These are phyloP conservation scores for Podarcis cretensis DNA, from an alignment of 2,113 vertebrate genomes.

Conservation along the genomic window DNA sequence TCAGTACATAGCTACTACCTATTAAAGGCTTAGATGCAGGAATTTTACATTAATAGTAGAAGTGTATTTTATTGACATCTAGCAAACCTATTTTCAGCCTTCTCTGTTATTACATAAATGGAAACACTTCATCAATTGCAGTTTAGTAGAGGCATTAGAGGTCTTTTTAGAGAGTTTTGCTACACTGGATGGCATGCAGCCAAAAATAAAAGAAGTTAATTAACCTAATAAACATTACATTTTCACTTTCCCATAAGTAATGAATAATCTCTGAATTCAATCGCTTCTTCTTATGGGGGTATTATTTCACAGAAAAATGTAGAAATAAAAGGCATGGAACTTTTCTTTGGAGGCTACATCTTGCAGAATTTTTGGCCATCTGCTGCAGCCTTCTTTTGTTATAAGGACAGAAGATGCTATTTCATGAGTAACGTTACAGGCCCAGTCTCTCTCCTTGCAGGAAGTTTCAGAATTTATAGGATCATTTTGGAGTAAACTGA, in stretches of 20 bases:
- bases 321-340: not conserved
- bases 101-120: not conserved
- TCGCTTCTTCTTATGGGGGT: not conserved
- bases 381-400: not conserved
- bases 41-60: not conserved
- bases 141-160: no score
- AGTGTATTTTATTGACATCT: not conserved
- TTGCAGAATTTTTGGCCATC: not conserved
- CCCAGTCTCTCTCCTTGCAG: not conserved
- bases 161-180: not conserved
- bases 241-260: conserved; percentile 12
- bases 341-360: not conserved
- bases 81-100: not conserved
- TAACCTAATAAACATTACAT: conserved; percentile 14
- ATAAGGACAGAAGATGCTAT: not conserved
- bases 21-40: not conserved
- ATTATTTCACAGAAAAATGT: not conserved
- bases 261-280: not conserved
- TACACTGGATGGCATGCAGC: not conserved
- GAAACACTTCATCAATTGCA: not conserved
- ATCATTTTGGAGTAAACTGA: no score
- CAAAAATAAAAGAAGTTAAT: conserved; percentile 16
- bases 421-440: not conserved
- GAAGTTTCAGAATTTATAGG: no score
- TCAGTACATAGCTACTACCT: not conserved